These are phyloP conservation scores for Salmo trutta DNA, from an alignment of 2,797 vertebrate species.

Conservation along the genomic window DNA sequence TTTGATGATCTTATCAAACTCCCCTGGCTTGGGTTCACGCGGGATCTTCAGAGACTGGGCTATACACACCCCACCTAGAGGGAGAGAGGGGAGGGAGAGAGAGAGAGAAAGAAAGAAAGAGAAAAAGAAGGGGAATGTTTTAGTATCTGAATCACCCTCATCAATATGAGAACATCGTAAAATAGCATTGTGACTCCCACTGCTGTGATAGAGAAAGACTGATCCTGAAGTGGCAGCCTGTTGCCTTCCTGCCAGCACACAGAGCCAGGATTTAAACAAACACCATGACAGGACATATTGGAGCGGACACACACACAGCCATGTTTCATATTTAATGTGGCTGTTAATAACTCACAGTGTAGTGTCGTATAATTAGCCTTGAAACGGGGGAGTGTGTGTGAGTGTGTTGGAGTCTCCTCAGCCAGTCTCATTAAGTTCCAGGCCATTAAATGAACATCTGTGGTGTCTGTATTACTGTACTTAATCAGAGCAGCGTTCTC, in stretches of 20 bases:
- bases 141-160: background rate
- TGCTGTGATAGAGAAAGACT: background rate
- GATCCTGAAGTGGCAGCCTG: background rate
- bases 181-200: background rate
- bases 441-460: constrained; percentile 75
- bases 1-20: constrained; percentile 88
- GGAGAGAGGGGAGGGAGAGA: constrained; percentile 11
- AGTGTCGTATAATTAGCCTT: constrained; percentile 43
- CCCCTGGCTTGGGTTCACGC: constrained; percentile 83
- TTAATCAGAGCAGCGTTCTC: constrained; percentile 22
- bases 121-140: background rate
- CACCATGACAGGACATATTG: constrained; percentile 28
- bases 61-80: constrained; percentile 86
- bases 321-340: constrained; percentile 47
- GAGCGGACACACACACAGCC: constrained; percentile 9
- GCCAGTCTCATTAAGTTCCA: constrained; percentile 52
- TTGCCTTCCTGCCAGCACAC: constrained; percentile 13
- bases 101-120: background rate
- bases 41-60: constrained; percentile 90
- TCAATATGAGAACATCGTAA: background rate
- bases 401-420: constrained; percentile 44
- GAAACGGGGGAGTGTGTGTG: background rate
- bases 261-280: constrained; percentile 29
- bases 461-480: constrained; percentile 57
- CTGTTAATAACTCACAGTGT: constrained; percentile 31